phyloP scores from a whole-genome alignment of 2,888 invertebrate genomes.

The Patella caerulea region DNA sequence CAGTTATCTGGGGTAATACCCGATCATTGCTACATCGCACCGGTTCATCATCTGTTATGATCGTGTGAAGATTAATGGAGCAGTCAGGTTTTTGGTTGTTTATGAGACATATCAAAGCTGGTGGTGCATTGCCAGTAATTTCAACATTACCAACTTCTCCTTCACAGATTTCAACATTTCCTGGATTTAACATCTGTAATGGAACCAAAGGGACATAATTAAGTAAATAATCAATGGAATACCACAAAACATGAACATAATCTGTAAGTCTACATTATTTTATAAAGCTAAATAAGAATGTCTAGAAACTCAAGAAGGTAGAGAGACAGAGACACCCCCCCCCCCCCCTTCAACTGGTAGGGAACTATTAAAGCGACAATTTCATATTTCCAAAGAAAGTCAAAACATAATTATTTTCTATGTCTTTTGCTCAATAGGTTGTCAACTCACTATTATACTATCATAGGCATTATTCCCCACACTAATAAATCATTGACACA shows the following conservation, averaged over 20 bases:
- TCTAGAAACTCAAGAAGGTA: too few species aligned
- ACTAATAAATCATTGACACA: too few species aligned
- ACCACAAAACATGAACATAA: too few species aligned
- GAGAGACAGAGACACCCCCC: too few species aligned
- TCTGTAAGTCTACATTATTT: neutral
- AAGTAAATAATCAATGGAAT: neutral
- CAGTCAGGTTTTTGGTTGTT: slow-evolving; percentile 30
- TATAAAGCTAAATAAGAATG: too few species aligned
- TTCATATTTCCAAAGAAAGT: too few species aligned
- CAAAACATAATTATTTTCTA: too few species aligned
- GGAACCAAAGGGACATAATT: neutral
- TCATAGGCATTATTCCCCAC: too few species aligned
- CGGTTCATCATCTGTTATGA: slow-evolving; percentile 24
- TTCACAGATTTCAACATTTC: slow-evolving; percentile 30
- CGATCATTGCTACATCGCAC: slow-evolving; percentile 24
- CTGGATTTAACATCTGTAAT: slow-evolving; percentile 26
- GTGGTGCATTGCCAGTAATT: slow-evolving; percentile 41
- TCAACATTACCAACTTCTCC: slow-evolving; percentile 30
- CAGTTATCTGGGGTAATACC: slow-evolving; percentile 37
- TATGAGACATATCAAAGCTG: slow-evolving; percentile 37
- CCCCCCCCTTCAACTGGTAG: too few species aligned
- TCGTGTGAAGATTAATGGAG: slow-evolving; percentile 33
- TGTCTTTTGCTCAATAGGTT: too few species aligned
- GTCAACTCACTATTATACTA: too few species aligned
- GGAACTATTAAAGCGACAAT: too few species aligned